phyloP scores from a whole-genome alignment of 1,140 invertebrate species.

The Maniola jurtina region DNA sequence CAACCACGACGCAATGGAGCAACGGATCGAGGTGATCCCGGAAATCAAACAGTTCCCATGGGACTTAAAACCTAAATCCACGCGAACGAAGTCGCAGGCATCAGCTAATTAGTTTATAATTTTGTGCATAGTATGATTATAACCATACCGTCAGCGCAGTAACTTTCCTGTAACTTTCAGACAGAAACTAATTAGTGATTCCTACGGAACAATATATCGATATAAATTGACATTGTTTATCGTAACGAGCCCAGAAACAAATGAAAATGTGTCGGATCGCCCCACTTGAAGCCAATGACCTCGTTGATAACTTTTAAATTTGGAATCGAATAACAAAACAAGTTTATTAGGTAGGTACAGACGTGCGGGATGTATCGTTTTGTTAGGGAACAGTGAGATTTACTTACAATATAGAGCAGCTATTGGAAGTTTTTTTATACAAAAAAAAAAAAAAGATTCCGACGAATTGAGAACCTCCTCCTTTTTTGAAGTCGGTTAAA shows the following conservation, averaged over 20 bases:
- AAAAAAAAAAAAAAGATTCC: too few species aligned
- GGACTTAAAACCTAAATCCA: too few species aligned
- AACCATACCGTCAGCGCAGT: not conserved
- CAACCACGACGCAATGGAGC: too few species aligned
- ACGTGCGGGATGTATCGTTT: slow-evolving; percentile 7
- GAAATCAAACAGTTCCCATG: too few species aligned
- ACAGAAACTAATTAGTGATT: slow-evolving; percentile 17
- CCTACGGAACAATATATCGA: slow-evolving; percentile 12
- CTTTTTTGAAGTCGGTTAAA: too few species aligned
- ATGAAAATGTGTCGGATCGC: slow-evolving; percentile 35
- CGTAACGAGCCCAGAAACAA: slow-evolving; percentile 30
- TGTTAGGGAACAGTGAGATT: not conserved
- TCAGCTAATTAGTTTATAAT: too few species aligned
- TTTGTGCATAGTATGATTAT: too few species aligned
- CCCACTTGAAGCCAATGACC: slow-evolving; percentile 37
- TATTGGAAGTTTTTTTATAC: not conserved
- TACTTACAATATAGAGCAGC: not conserved
- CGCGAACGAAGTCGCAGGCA: too few species aligned
- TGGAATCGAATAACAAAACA: slow-evolving; percentile 42
- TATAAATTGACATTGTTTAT: slow-evolving; percentile 35
- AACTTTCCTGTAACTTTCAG: not conserved
- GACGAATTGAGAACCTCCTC: too few species aligned
- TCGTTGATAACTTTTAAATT: slow-evolving; percentile 48
- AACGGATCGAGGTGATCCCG: too few species aligned
- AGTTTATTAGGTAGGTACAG: slow-evolving; percentile 31